Conservation (phyloP, 53 echinoderm and acorn worm genomes). For the Zoroaster sp. region DNA sequence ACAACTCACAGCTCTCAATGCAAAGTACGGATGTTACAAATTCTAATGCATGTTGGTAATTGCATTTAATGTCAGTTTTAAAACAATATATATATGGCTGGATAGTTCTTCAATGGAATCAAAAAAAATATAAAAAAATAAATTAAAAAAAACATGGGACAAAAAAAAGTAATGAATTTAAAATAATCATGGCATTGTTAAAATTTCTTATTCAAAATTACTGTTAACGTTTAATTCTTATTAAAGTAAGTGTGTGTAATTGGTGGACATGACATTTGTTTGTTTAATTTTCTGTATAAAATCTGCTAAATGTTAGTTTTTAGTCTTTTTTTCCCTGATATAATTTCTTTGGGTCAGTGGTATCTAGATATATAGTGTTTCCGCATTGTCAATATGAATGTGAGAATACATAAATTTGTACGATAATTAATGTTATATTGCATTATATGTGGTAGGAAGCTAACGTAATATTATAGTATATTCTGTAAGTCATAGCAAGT, state of each 20-base stretch:
- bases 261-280: background rate
- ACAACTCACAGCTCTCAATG: too few relatives aligned
- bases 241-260: background rate
- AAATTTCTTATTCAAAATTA: background rate
- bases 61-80: too few relatives aligned
- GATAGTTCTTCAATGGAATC: too few relatives aligned
- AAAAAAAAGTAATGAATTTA: too few relatives aligned
- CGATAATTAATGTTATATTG: background rate
- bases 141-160: background rate
- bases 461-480: too few relatives aligned
- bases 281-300: too few relatives aligned
- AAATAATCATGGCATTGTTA: background rate
- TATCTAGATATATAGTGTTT: background rate
- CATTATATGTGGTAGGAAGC: background rate
- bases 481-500: too few relatives aligned
- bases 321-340: background rate
- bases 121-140: background rate
- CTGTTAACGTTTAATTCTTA: background rate
- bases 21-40: too few relatives aligned
- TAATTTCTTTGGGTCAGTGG: background rate
- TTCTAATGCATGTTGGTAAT: too few relatives aligned
- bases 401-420: background rate
- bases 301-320: background rate
- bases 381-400: background rate
- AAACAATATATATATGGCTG: too few relatives aligned